Conservation (phyloP, 2,113 vertebrate species). For the Tricholaema leucomelas region DNA sequence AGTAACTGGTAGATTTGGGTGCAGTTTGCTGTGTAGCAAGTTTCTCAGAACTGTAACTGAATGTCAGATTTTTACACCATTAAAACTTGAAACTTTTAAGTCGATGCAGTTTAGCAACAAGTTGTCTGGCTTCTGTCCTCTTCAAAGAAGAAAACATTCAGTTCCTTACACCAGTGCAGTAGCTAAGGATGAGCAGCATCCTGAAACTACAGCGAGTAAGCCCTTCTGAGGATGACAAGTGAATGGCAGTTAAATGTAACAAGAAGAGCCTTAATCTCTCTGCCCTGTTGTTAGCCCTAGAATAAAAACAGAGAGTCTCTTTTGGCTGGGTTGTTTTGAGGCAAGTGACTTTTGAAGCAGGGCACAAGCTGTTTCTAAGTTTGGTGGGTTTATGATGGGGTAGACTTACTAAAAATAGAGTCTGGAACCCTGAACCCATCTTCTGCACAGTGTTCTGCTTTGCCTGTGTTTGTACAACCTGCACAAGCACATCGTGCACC, state of each 20-base stretch:
- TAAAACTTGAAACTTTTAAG: slow-evolving; percentile 68
- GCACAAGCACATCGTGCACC: slow-evolving; percentile 26
- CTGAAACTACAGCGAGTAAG: not conserved
- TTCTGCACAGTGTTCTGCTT: slow-evolving; percentile 11
- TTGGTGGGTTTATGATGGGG: slow-evolving; percentile 20
- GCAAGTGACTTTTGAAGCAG: not conserved
- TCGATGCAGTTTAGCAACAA: slow-evolving; percentile 68
- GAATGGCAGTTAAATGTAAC: not conserved
- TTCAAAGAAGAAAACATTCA: slow-evolving; percentile 40
- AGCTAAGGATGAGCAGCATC: not conserved
- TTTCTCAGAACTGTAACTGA: slow-evolving; percentile 66
- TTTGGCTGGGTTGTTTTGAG: not conserved
- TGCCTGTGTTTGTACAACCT: slow-evolving; percentile 39
- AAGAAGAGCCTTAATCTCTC: not conserved
- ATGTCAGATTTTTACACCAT: slow-evolving; percentile 70
- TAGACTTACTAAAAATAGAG: not conserved
- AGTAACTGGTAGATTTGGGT: slow-evolving; percentile 50
- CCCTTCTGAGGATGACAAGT: slow-evolving; percentile 29
- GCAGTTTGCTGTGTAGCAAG: slow-evolving; percentile 67
- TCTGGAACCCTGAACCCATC: not conserved
- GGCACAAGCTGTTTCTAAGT: not conserved
- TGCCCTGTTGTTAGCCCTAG: not conserved
- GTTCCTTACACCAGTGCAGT: slow-evolving; percentile 29
- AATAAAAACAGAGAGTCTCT: not conserved
- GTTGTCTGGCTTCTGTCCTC: slow-evolving; percentile 62